phyloP scores from a whole-genome alignment of 2,797 vertebrate genomes.

The Epinephelus coioides region DNA sequence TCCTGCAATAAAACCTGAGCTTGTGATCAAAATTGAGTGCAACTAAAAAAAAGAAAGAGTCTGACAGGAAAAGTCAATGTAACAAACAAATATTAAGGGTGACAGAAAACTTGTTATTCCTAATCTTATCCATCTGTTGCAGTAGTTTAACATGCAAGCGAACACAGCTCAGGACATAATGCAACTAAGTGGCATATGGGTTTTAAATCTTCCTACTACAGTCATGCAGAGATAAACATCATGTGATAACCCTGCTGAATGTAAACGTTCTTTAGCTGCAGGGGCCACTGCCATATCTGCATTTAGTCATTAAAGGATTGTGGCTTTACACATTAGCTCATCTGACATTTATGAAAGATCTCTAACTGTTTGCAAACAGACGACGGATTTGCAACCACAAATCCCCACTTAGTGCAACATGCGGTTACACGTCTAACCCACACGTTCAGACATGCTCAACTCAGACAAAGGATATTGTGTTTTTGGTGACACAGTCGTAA shows the following conservation, averaged over 20 bases:
- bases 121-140: constrained; percentile 45
- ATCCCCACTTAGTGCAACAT: constrained; percentile 65
- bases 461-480: constrained; percentile 4
- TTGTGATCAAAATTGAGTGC: not conserved
- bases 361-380: constrained; percentile 64
- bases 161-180: not conserved
- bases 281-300: constrained; percentile 27
- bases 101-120: constrained; percentile 17
- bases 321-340: constrained; percentile 57
- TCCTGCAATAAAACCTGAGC: too few relatives aligned
- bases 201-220: constrained; percentile 25
- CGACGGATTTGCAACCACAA: constrained; percentile 62
- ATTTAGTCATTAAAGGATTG: constrained; percentile 64
- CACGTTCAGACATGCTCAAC: constrained; percentile 2
- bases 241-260: constrained; percentile 2
- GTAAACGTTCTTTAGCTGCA: constrained; percentile 22
- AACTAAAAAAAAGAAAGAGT: not conserved
- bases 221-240: constrained; percentile 21
- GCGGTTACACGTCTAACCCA: constrained; percentile 17
- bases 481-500: constrained; percentile 11
- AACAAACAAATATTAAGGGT: not conserved
- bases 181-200: constrained; percentile 21
- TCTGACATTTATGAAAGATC: constrained; percentile 59
- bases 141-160: not conserved
- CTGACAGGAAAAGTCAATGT: not conserved